Evolutionary conservation across 2,888 invertebrate species (phyloP), one percentile per base, ranked within the genome.

Genomic region (Criorhina ranunculi): DNA sequence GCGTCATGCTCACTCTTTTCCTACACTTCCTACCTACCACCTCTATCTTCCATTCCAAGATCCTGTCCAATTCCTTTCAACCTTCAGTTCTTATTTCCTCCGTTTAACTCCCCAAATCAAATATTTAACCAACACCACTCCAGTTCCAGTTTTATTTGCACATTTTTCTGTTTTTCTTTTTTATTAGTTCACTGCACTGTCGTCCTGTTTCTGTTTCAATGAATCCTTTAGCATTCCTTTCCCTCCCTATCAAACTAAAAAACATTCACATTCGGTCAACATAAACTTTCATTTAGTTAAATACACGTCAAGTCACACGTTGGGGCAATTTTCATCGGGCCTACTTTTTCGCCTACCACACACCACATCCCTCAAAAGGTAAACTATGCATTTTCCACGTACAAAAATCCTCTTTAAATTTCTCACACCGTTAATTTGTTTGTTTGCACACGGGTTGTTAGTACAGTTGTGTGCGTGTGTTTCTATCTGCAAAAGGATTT

Each of bases 191-290:
- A 59, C 62, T 42, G 55, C 17, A 55, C 17, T 24, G 12, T 40
- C 57, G 31, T 57, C 40, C 46, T 72, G 31, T 67, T 59, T 76
- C 19, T 66, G 35, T 70, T 33, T 42, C 12, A 24, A 9, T 19
- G 24, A n/a, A 4, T 15, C 11, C 35, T 12, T 49, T 11, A 17
- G 17, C 24, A 7, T 9, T 12, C 24, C 2, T 6, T 7, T 44
- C 15, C 17, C 44, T 24, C 53, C 62, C 31, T 40, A 33, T 64
- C 37, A 67, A 59, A 51, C 42, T 42, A 59, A 31, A 72, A 77
- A 37, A 60, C 78, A 67, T 78, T 73, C 82, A 72, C 77, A 73
- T 67, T 79, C 55, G 79, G 83, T 75, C 83, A 85, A 79, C 75
- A 85, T 79, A 57, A 69, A 75, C 51, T 79, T 79, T 75, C 44